Base-by-base conservation (phyloP, 1,140 invertebrate genomes). In the Caenorhabditis remanei region DNA sequence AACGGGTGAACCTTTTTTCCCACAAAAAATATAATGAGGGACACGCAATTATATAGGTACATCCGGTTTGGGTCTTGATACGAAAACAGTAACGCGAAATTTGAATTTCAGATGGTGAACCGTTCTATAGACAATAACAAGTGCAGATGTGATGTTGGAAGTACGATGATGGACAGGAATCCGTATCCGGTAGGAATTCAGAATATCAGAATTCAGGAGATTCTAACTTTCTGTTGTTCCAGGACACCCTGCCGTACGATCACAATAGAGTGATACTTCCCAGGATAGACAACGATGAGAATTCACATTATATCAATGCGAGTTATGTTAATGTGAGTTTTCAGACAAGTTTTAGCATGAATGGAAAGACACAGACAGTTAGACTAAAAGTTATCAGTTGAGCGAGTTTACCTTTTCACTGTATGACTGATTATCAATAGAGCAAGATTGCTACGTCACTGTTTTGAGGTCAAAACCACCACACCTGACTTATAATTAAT, bases 281-380 rank as follows among this genome's bases (percentile, higher is more conserved):
- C 6, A 87, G 63, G 53, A 82, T 86, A 83, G 55, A 53, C 21
- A 71, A 84, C 14, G 90, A 90, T 63, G 87, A 90, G 87, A 87
- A 92, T 67, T 88, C 91, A 58, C 87, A 90, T 79, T 92, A 92
- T 83, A 90, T 92, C 63, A 92, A 92, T 88, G 91, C 91, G 19
- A 92, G 90, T 86, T 92, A 93, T 88, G 91, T 92, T 55, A 90
- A 90, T 88, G 89, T 90, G 50, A 90, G 89, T 84, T 9, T 48
- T 75, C 13, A 14, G 13, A 46, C 4, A 75, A 58, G n/a, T 32
- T 32, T 32, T 32, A 2, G 2, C 32, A 1, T 32, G 0, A 32
- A 32, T 32, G 32, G 32, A 32, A 32, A 32, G 32, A 32, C 32
- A 2, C 32, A 32, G 32, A 32, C 32, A 58, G 56, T n/a, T 21